Evolutionary conservation across 2,888 invertebrate genomes (phyloP).

Genomic region (Dryomyza anilis): DNA sequence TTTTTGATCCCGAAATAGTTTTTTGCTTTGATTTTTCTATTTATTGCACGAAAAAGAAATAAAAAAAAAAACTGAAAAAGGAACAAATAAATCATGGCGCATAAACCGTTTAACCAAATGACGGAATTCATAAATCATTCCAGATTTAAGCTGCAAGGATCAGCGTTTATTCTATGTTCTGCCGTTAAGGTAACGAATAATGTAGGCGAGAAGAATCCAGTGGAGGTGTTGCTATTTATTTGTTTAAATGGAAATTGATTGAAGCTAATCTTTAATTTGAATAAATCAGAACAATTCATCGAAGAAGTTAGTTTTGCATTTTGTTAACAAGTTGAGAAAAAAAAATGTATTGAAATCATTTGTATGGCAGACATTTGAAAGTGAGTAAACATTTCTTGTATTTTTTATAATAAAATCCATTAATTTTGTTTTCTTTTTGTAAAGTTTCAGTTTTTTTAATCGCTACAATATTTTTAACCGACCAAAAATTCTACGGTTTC

Average conservation of each 20-base stretch:
- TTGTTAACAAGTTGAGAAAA: no score
- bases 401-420: no score
- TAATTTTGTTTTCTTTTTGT: no score
- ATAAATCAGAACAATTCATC: conserved; percentile 33
- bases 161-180: conserved; percentile 1
- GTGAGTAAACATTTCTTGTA: no score
- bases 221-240: not conserved
- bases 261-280: conserved; percentile 33
- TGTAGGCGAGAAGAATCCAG: not conserved
- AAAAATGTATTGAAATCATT: not conserved
- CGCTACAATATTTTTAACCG: no score
- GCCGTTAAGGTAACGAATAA: not conserved
- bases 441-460: no score
- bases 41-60: not conserved
- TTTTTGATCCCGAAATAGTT: not conserved
- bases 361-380: no score
- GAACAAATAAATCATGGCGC: conserved; percentile 20
- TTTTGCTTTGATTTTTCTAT: not conserved
- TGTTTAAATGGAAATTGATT: conserved; percentile 38
- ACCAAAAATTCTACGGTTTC: no score
- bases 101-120: conserved; percentile 9
- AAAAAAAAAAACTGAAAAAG: not conserved
- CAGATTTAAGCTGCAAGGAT: conserved; percentile 6
- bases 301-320: no score
- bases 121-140: conserved; percentile 15